Base-by-base conservation (phyloP, 2,797 vertebrate genomes). In the Amazona finschi region DNA sequence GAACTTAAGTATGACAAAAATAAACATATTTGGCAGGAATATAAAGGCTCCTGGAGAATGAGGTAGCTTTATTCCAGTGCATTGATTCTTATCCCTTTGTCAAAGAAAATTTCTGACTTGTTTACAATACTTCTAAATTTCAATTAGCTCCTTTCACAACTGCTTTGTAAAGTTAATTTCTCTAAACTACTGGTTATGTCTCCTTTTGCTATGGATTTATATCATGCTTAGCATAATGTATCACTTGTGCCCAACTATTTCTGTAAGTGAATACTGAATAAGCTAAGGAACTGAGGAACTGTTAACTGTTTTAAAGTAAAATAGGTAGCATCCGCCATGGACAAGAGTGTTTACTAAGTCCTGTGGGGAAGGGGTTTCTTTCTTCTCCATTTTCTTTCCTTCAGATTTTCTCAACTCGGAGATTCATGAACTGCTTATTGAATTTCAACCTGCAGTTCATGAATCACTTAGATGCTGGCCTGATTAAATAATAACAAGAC, bases 401-500 rank as follows among this genome's bases (percentile, higher is more conserved):
- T 69, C 58, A 84, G 38, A 95, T 87, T 90, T 88, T 95, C 70
- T 95, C 33, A 81, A 90, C 82, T 94, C 84, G 93, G 87, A 87
- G 85, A 95, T 95, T 91, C 50, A 58, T 95, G 81, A 97, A 87
- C 83, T 84, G 50, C 62, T 96, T 95, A 95, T 61, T 97, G 96
- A 97, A 96, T 97, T 97, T 96, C 95, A 96, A 82, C 75, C 87
- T 93, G 89, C 60, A 91, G 85, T 96, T 97, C 95, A 96, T 96
- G 91, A 97, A 97, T 97, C 93, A 95, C 87, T 97, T 89, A 97
- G 93, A 72, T 96, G 49, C 77, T 96, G 92, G 74, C 72, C 44
- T 96, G 94, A 98, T 97, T 97, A 97, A 97, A 97, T 96, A 96
- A 90, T 96, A 96, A 95, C 49, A 80, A 96, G 87, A 93, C 31